Conservation (phyloP, 2,888 invertebrate species). For the Aspidapion aeneum region DNA sequence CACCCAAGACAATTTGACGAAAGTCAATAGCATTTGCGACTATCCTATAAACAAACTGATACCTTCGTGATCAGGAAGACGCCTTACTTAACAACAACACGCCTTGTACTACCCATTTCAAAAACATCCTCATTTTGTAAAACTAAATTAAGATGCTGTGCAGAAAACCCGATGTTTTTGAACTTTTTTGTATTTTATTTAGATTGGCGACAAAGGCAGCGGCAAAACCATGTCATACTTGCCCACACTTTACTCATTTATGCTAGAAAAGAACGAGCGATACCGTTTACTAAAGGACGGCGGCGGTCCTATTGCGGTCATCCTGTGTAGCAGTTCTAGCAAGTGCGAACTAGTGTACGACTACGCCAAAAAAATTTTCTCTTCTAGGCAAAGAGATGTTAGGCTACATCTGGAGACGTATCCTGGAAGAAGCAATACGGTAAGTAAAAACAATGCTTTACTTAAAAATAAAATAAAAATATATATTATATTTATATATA, state of each 20-base stretch:
- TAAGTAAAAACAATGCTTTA: conserved; percentile 26
- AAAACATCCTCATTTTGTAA: too few species aligned
- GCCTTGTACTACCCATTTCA: too few species aligned
- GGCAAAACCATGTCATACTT: conserved; percentile 73
- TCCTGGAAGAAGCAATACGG: conserved; percentile 37
- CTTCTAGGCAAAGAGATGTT: conserved; percentile 40
- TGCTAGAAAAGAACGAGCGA: conserved; percentile 51
- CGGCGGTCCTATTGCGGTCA: conserved; percentile 60
- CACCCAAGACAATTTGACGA: too few species aligned
- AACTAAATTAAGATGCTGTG: too few species aligned
- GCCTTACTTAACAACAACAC: too few species aligned
- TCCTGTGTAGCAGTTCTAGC: conserved; percentile 61
- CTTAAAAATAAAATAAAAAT: background rate
- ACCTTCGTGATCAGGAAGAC: too few species aligned
- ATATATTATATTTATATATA: background rate
- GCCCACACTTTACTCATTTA: conserved; percentile 61
- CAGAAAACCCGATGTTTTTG: too few species aligned
- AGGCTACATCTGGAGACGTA: conserved; percentile 51
- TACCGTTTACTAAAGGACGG: conserved; percentile 40
- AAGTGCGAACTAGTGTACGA: conserved; percentile 52
- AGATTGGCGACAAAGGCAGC: conserved; percentile 41
- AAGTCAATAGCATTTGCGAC: too few species aligned
- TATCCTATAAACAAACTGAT: too few species aligned
- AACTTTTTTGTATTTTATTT: too few species aligned
- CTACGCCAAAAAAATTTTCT: conserved; percentile 48